Evolutionary conservation across 1,140 invertebrate species (phyloP).

Genomic region (Nasonia giraulti): DNA sequence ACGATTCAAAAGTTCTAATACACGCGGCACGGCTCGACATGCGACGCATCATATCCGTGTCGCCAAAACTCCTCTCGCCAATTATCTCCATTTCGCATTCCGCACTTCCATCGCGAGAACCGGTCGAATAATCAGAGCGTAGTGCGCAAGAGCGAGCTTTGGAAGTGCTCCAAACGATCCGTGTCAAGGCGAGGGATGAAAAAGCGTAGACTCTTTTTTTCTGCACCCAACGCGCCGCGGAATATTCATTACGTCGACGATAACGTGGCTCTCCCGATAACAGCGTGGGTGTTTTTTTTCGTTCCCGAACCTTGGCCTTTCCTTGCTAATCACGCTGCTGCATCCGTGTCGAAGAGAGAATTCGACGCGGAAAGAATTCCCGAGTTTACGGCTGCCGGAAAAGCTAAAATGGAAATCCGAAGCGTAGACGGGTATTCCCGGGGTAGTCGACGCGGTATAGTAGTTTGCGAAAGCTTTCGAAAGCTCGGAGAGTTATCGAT

Average conservation of each 20-base stretch:
- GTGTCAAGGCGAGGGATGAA: slow-evolving; percentile 36
- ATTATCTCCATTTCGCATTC: not conserved
- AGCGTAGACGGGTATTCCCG: no score
- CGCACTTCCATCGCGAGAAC: not conserved
- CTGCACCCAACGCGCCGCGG: no score
- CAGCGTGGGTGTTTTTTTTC: not conserved
- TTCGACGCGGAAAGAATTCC: not conserved
- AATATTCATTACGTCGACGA: slow-evolving; percentile 14
- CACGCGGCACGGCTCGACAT: no score
- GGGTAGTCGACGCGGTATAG: no score
- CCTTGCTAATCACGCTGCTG: not conserved
- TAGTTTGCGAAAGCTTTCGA: not conserved
- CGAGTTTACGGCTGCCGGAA: no score
- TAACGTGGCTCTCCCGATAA: not conserved
- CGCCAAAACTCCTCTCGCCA: not conserved
- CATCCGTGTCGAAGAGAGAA: not conserved
- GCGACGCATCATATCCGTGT: no score
- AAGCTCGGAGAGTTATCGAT: no score
- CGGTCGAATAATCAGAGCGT: not conserved
- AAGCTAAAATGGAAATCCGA: no score
- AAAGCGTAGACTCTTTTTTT: not conserved
- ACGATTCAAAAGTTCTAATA: no score
- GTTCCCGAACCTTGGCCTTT: not conserved
- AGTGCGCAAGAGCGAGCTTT: not conserved
- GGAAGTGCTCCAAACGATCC: slow-evolving; percentile 28